Base-by-base conservation (phyloP, 37 sponge, comb jelly and placozoan genomes). In the Petrosia ficiformis region DNA sequence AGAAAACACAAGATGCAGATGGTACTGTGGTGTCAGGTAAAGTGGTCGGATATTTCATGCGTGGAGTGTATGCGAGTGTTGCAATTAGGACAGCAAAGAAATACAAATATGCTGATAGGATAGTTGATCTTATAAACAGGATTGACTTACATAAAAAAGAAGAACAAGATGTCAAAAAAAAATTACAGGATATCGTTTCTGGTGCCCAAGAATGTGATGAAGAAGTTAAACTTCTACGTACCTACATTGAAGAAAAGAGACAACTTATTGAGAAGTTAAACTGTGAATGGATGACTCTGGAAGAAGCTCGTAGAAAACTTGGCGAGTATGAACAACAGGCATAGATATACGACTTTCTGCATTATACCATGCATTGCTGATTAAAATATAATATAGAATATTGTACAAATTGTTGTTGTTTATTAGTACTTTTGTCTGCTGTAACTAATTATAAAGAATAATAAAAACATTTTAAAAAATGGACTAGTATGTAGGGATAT, bases 11-110 rank as follows among this genome's bases (percentile, higher is more conserved):
- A 6, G 21, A 64, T 64, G 33, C 6, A 64, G n/a, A n/a, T n/a
- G n/a, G n/a, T n/a, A n/a, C n/a, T n/a, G n/a, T n/a, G n/a, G 65
- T 64, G 6, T n/a, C 24, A 25, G 65, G 65, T n/a, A 64, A 25
- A 24, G 10, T 64, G 10, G 65, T n/a, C 10, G 65, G 65, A 11
- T n/a, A 64, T 30, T 64, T 64, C 65, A 64, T 64, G 65, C 65
- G 65, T 64, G 65, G 65, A 19, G 10, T 64, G 10, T 64, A 64
- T 64, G 65, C 65, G 21, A 11, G 8, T 8, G 65, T 64, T 25
- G 21, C 65, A 11, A 10, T 19, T 25, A 11, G 41, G 1, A 71
- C 72, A 22, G 72, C 38, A 32, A 71, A 39, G 43, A 5, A 8
- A 37, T 24, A 4, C 4, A 40, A 32, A 71, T 38, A 71, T 26